Evolutionary conservation across 2,113 vertebrate species (phyloP), one percentile per base, ranked within the genome.

Genomic region (Larimichthys crocea): DNA sequence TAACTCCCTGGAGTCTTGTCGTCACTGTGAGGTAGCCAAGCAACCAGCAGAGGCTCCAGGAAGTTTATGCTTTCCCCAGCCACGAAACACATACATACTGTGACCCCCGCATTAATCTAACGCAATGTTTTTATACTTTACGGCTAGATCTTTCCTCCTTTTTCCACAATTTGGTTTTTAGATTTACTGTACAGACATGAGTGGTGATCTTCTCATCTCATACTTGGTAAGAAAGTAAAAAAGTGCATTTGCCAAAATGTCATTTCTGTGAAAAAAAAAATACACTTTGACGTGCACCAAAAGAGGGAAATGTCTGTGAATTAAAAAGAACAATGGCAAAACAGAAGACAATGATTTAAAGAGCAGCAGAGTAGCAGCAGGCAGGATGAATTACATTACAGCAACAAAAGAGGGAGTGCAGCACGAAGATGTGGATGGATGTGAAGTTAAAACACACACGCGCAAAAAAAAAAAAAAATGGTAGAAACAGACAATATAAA

Each of bases 401-500:
- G 50, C 7, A 22, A 66, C 10, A 46, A 48, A n/a, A 60, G 15
- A 65, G 7, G 6, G 3, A 65, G 26, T 26, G 22, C 59, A 31
- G 9, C 7, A 59, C 11, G 3, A 63, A 63, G 56, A 53, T 1
- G 4, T 61, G 49, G 60, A 40, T 29, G 31, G 55, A 67, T 40
- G 40, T 26, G 22, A 74, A 67, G 49, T 16, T 50, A 31, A 68
- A 83, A 62, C 35, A 52, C 42, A 16, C 35, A 8, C 35, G 8
- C 6, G 31, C 31, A 35, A 31, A 31, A 35, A 35, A 35, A 35
- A 35, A 35, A 35, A 56, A 76, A 63, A 75, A n/a, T 35, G 55
- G 26, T 50, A 52, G 29, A 78, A 70, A 80, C 35, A 69, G 44
- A 76, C 68, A 69, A 65, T 55, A 62, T 31, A 59, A 70, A 35